Conservation (phyloP, 2,888 invertebrate genomes). For the Trichogramma evanescens region DNA sequence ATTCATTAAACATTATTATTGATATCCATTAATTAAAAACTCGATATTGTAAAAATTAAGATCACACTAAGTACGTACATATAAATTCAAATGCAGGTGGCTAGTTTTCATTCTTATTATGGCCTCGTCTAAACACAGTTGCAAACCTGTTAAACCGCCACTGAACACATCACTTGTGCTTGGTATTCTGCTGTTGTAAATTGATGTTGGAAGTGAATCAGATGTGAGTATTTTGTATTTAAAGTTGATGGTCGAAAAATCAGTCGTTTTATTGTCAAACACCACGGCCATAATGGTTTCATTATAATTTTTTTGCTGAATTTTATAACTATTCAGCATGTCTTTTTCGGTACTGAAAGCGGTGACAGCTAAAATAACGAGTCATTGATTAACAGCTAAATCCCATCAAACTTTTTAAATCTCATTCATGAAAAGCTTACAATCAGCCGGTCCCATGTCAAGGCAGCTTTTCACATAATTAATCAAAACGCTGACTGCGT, state of each 20-base stretch:
- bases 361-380: too few species aligned
- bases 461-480: too few species aligned
- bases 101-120: conserved; percentile 6
- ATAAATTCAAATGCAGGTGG: conserved; percentile 1
- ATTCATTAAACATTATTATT: neutral
- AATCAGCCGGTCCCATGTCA: too few species aligned
- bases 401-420: too few species aligned
- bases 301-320: conserved; percentile 4
- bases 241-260: conserved; percentile 20
- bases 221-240: conserved; percentile 32
- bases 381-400: too few species aligned
- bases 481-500: too few species aligned
- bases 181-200: neutral
- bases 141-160: conserved; percentile 1
- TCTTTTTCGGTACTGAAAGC: conserved; percentile 23
- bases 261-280: conserved; percentile 22
- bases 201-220: neutral
- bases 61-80: neutral
- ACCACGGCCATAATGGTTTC: conserved; percentile 27
- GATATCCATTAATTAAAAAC: too few species aligned
- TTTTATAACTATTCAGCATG: conserved; percentile 25
- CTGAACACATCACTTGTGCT: neutral
- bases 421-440: too few species aligned
- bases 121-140: conserved; percentile 8
- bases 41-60: too few species aligned